Percentiles rank a stretch among this genome's conserved stretches.
phyloP scores from a whole-genome alignment of 1,140 invertebrate genomes.

The Cherax destructor region DNA sequence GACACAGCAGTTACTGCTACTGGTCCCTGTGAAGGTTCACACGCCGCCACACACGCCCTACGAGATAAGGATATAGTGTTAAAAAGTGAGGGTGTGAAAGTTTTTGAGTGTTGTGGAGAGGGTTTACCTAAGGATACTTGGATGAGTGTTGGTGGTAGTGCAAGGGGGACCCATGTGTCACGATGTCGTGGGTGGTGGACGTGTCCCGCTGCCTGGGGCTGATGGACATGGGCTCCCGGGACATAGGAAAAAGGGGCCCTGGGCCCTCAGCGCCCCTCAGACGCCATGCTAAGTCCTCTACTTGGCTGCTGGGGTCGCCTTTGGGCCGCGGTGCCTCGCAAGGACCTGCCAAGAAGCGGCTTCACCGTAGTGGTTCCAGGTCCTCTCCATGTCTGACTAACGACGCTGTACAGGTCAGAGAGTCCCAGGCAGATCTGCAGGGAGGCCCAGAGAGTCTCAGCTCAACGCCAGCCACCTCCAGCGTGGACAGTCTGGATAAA shows the following conservation, averaged over 20 bases:
- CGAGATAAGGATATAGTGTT: too few relatives aligned
- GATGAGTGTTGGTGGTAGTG: background rate
- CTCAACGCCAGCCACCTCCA: constrained; percentile 78
- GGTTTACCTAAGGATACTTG: background rate
- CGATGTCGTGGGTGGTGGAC: constrained; percentile 70
- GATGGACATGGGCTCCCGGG: constrained; percentile 66
- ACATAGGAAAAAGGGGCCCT: constrained; percentile 32
- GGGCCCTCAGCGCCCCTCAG: constrained; percentile 41
- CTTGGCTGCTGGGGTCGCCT: constrained; percentile 56
- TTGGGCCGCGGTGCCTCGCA: constrained; percentile 49
- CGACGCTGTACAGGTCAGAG: constrained; percentile 14
- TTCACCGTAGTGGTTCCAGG: constrained; percentile 58
- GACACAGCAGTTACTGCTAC: background rate
- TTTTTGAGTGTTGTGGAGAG: too few relatives aligned
- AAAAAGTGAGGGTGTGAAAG: too few relatives aligned
- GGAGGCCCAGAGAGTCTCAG: constrained; percentile 81
- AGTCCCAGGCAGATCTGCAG: constrained; percentile 1
- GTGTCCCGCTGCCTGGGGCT: constrained; percentile 69
- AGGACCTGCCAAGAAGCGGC: constrained; percentile 28
- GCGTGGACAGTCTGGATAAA: constrained; percentile 74
- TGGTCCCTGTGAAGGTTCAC: too few relatives aligned
- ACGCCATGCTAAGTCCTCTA: constrained; percentile 56
- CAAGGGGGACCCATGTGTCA: background rate
- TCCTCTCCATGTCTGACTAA: constrained; percentile 56
- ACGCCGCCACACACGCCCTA: too few relatives aligned